These are phyloP conservation scores for Forbesichthys agassizii DNA, from an alignment of 2,113 vertebrate genomes.

Conservation along the genomic window DNA sequence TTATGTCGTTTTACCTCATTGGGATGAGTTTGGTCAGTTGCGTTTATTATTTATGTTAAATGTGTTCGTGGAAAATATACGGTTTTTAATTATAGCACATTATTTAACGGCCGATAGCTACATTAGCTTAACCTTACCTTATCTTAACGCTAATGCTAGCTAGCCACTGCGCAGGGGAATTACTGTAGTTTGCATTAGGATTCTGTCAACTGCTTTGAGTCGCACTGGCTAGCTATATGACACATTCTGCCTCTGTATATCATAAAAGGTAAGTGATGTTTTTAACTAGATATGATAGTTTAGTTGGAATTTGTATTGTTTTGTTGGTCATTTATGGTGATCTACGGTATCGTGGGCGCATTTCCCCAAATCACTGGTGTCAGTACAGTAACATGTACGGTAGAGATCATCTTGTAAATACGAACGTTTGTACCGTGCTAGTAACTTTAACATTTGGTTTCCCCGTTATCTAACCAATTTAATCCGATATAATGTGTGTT, in stretches of 20 bases:
- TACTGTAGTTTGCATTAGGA: conserved; percentile 35
- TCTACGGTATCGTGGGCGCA: no score
- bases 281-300: not conserved
- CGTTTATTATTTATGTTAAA: not conserved
- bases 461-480: no score
- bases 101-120: not conserved
- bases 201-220: conserved; percentile 39
- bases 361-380: no score
- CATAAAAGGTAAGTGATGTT: conserved; percentile 48
- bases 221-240: conserved; percentile 26
- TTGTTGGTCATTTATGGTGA: accelerated
- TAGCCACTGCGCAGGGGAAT: conserved; percentile 33
- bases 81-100: not conserved
- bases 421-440: no score
- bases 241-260: conserved; percentile 34
- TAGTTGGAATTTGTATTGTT: no score
- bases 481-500: no score
- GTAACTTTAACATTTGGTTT: no score
- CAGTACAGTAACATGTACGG: no score
- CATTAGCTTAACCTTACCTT: conserved; percentile 47
- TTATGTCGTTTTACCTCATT: accelerated
- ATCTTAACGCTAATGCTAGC: not conserved
- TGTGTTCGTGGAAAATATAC: not conserved
- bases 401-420: no score
- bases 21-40: not conserved